phyloP scores from a whole-genome alignment of 2,113 vertebrate species.

The Aegithalos caudatus region DNA sequence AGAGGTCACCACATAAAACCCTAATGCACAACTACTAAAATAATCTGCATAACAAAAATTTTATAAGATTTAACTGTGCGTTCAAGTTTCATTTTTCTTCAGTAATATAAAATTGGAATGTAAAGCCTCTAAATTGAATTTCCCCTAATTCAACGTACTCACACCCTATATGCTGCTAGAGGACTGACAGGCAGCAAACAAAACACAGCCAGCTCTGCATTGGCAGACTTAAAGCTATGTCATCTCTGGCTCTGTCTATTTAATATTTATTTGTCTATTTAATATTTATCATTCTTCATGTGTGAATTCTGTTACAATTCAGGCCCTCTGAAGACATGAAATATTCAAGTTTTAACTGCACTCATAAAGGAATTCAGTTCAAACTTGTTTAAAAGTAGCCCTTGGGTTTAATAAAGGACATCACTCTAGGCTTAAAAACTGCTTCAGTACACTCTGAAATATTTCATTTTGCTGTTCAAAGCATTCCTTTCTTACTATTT shows the following conservation, averaged over 20 bases:
- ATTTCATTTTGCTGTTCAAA: neutral
- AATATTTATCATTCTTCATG: neutral
- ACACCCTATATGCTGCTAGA: neutral
- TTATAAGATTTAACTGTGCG: rapidly evolving
- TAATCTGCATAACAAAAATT: neutral
- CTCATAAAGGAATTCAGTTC: neutral
- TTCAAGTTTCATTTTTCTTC: neutral
- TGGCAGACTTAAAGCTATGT: neutral
- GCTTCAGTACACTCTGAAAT: neutral
- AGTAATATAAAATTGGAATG: neutral
- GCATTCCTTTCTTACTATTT: neutral
- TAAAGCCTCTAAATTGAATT: neutral
- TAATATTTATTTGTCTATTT: neutral
- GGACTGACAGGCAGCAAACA: neutral
- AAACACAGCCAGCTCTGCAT: neutral
- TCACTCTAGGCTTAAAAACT: neutral
- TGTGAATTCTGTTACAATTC: neutral
- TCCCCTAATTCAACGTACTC: neutral
- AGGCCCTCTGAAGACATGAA: neutral
- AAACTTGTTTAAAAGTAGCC: neutral
- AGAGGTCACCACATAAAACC: neutral
- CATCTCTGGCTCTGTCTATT: neutral
- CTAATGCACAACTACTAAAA: neutral
- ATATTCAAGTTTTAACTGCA: neutral
- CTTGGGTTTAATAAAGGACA: neutral